phyloP scores from a whole-genome alignment of 2,113 vertebrate species.

The Pelecanus crispus region DNA sequence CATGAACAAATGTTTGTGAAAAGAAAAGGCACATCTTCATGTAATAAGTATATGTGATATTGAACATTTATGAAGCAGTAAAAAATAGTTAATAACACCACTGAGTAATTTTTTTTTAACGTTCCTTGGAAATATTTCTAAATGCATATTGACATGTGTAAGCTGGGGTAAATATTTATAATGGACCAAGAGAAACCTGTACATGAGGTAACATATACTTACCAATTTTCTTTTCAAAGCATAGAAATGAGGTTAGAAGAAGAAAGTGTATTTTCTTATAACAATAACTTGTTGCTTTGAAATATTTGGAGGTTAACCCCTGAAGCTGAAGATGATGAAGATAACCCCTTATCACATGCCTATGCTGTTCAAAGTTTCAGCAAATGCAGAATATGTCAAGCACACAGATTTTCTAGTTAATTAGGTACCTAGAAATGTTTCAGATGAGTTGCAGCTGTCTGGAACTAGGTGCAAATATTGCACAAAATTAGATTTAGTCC shows the following conservation, averaged over 20 bases:
- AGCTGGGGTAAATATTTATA: neutral
- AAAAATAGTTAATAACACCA: neutral
- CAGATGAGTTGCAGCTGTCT: neutral
- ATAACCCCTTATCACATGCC: neutral
- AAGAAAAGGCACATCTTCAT: neutral
- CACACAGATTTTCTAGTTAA: neutral
- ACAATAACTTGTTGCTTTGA: neutral
- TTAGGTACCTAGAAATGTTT: neutral
- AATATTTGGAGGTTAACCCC: neutral
- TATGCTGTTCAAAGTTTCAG: neutral
- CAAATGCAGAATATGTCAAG: neutral
- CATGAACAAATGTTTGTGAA: neutral
- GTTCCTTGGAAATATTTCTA: neutral
- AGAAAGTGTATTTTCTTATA: neutral
- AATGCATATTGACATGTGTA: neutral
- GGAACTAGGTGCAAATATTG: neutral
- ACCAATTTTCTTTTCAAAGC: neutral
- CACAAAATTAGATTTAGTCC: neutral
- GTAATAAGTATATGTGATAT: rapidly evolving
- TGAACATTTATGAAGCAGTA: neutral
- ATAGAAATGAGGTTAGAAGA: neutral
- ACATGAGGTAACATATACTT: rapidly evolving
- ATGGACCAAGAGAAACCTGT: neutral
- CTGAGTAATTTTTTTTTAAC: neutral
- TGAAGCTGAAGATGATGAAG: neutral